A percentile compares a stretch with the other conserved stretches of the same genome.
Conservation (phyloP, 2,888 invertebrate genomes). For the Autographa pulchrina region DNA sequence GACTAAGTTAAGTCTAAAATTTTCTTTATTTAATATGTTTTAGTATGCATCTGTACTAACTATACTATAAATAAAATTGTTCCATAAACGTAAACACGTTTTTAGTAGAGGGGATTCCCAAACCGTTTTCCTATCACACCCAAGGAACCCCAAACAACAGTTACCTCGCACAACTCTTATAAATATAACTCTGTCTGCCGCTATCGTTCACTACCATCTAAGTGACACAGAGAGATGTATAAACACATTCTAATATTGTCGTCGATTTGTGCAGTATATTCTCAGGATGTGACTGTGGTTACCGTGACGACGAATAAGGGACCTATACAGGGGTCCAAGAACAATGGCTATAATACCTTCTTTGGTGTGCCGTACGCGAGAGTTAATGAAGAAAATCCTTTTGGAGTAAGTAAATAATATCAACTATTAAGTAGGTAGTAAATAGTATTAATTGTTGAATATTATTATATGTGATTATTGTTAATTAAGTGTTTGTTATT, state of each 20-base stretch:
- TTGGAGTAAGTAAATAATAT: conserved; percentile 72
- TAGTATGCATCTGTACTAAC: no score
- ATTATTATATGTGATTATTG: no score
- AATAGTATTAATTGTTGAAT: no score
- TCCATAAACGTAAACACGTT: no score
- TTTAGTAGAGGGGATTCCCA: conserved; percentile 10
- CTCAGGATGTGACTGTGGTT: conserved; percentile 14
- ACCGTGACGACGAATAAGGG: conserved; percentile 66
- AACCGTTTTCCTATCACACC: not conserved
- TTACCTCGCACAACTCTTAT: conserved; percentile 7
- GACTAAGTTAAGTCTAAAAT: no score
- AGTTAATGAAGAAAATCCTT: conserved; percentile 73
- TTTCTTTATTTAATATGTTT: no score
- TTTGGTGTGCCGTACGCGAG: conserved; percentile 78
- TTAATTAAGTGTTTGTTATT: no score
- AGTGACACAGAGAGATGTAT: conserved; percentile 27
- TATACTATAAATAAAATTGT: no score
- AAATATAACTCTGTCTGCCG: conserved; percentile 13
- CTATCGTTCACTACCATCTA: conserved; percentile 10
- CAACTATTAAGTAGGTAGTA: no score
- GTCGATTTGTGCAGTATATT: not conserved
- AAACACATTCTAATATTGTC: conserved; percentile 17
- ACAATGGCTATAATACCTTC: conserved; percentile 71
- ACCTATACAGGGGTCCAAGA: conserved; percentile 63
- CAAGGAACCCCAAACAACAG: conserved; percentile 12